phyloP scores from a whole-genome alignment of 2,113 vertebrate genomes.

The Xiphias gladius region DNA sequence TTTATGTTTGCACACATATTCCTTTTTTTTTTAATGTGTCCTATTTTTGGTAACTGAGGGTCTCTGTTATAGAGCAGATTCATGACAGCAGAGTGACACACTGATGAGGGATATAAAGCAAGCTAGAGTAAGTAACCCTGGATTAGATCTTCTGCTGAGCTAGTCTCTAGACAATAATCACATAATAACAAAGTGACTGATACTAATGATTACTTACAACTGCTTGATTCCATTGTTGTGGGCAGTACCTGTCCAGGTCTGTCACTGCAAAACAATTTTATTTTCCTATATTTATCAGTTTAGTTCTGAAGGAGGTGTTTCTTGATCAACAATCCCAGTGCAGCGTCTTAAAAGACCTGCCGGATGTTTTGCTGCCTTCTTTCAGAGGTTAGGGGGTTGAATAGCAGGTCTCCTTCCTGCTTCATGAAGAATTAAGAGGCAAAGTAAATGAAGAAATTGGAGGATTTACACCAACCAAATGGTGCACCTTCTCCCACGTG shows the following conservation, averaged over 20 bases:
- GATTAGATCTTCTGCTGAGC: constrained; percentile 67
- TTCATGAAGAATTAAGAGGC: too few relatives aligned
- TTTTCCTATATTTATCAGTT: not conserved
- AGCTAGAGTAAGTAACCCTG: constrained; percentile 54
- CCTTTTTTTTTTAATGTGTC: not conserved
- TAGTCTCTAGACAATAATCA: constrained; percentile 66
- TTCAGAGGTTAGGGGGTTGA: too few relatives aligned
- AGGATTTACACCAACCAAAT: too few relatives aligned
- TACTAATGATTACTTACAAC: constrained; percentile 28
- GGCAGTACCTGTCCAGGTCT: not conserved
- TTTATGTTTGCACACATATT: constrained; percentile 1
- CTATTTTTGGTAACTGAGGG: not conserved
- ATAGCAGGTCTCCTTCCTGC: too few relatives aligned
- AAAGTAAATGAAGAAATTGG: too few relatives aligned
- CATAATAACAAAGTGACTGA: constrained; percentile 59
- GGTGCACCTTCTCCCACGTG: too few relatives aligned
- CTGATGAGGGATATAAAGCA: constrained; percentile 33
- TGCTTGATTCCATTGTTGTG: constrained; percentile 31
- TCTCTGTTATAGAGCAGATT: constrained; percentile 26
- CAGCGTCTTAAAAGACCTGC: not conserved
- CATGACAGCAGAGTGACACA: constrained; percentile 27
- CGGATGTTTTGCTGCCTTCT: too few relatives aligned
- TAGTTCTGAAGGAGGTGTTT: not conserved
- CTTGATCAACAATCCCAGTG: not conserved
- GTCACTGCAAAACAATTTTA: not conserved